Evolutionary conservation across 1,140 invertebrate species (phyloP), one percentile per base, ranked within the genome.

Genomic region (Lasioglossum albipes): DNA sequence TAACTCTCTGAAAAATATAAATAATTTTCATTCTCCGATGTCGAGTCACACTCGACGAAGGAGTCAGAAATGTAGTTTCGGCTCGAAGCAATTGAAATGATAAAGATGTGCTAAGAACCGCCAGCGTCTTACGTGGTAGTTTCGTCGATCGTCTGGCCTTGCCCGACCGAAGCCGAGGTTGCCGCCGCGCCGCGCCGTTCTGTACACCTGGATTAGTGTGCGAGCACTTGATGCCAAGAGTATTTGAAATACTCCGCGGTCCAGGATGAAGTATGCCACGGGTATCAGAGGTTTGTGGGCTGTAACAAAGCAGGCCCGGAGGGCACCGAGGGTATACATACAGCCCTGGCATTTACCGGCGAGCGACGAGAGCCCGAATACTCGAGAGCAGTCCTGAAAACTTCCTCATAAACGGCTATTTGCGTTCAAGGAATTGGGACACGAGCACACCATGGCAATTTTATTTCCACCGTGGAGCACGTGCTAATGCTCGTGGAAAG

Each of bases 231-330:
- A 72, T 87, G 84, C 84, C 87, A 83, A 87, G 84, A 85, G 85
- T 88, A 88, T 88, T 87, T 87, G 83, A 82, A 87, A 85, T 85
- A 88, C 83, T 88, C 85, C 36, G 65, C 84, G 75, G 71, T 85
- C 80, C 74, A 71, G 57, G 80, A 75, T 82, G 81, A 88, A 88
- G 84, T 88, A 88, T 88, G 86, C 87, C 79, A 82, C 57, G 77
- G 52, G 77, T 84, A 78, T 86, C 78, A 85, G 84, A 86, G 82
- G 84, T 82, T 78, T 76, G 75, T 62, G 82, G 75, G 72, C 61
- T 84, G 82, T 86, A 86, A 87, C 87, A 89, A 89, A 89, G 87
- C 87, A 77, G 75, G 83, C 87, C 87, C 87, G 82, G 81, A 72
- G 85, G 87, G 82, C 74, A 88, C 81, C 73, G 13, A 10, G 81